phyloP scores from a whole-genome alignment of 2,113 vertebrate genomes.

The Megaceryle maxima region DNA sequence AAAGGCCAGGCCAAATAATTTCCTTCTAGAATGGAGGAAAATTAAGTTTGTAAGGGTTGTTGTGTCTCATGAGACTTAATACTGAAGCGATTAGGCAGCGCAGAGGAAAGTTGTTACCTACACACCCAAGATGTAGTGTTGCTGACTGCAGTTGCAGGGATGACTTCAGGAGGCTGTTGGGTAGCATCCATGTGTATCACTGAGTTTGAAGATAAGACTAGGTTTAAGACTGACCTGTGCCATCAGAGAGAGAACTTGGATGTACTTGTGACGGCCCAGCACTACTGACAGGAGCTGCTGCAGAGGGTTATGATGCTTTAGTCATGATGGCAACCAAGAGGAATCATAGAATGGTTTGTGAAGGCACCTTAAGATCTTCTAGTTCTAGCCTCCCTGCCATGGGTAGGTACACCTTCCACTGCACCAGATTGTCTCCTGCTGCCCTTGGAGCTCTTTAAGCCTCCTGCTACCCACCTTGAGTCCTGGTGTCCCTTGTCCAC shows the following conservation, averaged over 20 bases:
- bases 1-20: background rate
- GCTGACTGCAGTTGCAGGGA: background rate
- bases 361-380: background rate
- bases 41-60: background rate
- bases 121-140: accelerated
- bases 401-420: background rate
- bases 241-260: background rate
- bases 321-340: background rate
- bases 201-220: background rate
- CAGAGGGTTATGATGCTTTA: background rate
- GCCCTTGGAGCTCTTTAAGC: background rate
- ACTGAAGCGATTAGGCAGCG: background rate
- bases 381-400: background rate
- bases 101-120: background rate
- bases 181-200: accelerated
- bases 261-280: background rate
- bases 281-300: background rate
- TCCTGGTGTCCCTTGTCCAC: background rate
- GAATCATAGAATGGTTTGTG: background rate
- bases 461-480: background rate
- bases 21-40: background rate
- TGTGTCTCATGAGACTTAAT: background rate
- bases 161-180: background rate
- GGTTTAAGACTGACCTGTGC: background rate
- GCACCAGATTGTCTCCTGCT: background rate